phyloP scores from a whole-genome alignment of 1,140 invertebrate genomes.

The Listronotus oregonensis region DNA sequence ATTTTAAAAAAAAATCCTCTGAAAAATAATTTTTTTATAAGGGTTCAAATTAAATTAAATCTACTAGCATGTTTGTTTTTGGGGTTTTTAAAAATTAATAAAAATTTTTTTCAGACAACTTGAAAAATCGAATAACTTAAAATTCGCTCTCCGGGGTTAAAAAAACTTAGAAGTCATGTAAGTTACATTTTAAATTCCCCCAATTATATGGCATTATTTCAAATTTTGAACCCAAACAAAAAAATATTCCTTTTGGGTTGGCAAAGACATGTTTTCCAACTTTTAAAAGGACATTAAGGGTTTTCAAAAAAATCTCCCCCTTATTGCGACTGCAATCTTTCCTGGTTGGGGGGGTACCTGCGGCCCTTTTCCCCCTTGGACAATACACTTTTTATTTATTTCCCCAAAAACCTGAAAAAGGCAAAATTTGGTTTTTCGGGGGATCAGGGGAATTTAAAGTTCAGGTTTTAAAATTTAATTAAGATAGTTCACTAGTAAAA shows the following conservation, averaged over 20 bases:
- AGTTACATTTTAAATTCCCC: conserved; percentile 60
- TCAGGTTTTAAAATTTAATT: too few species aligned
- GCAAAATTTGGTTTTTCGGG: conserved; percentile 80
- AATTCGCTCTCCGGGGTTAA: conserved; percentile 82
- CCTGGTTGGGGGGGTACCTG: conserved; percentile 83
- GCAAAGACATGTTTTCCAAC: conserved; percentile 80
- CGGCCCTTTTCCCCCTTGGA: conserved; percentile 68
- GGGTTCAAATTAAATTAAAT: background rate
- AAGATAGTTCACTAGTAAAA: too few species aligned
- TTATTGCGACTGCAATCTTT: conserved; percentile 89
- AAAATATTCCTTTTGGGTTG: conserved; percentile 88
- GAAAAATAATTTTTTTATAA: too few species aligned
- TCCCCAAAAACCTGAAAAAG: conserved; percentile 82
- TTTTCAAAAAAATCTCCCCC: conserved; percentile 92
- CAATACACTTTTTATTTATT: conserved; percentile 73
- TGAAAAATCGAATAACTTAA: conserved; percentile 92
- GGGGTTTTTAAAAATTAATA: conserved; percentile 24
- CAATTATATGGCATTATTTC: background rate
- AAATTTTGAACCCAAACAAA: conserved; percentile 81
- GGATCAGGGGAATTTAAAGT: conserved; percentile 86
- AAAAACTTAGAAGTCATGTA: conserved; percentile 88
- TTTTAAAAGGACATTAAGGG: conserved; percentile 80
- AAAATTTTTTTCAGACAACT: conserved; percentile 71
- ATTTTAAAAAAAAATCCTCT: too few species aligned
- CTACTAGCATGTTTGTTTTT: conserved; percentile 15